Evolutionary conservation across 1,140 invertebrate genomes (phyloP).

Genomic region (Idris sp.): DNA sequence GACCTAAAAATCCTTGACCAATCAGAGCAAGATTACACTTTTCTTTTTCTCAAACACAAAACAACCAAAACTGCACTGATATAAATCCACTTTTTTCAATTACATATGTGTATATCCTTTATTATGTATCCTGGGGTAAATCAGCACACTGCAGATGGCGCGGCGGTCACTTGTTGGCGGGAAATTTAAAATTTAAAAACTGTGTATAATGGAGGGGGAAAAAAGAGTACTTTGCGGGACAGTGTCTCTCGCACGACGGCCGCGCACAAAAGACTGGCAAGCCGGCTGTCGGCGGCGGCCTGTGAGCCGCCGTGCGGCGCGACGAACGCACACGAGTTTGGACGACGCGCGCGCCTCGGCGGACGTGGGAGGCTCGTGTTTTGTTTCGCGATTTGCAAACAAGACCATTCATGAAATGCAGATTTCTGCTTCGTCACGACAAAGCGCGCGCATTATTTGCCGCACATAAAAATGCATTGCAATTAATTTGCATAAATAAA

Average conservation of each 20-base stretch:
- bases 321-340: slow-evolving; percentile 50
- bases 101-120: too few species aligned
- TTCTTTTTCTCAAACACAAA: too few species aligned
- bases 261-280: slow-evolving; percentile 65
- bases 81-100: too few species aligned
- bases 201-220: not conserved
- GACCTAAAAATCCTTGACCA: too few species aligned
- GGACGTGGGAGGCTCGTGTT: slow-evolving; percentile 55
- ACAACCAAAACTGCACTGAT: too few species aligned
- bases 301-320: slow-evolving; percentile 12
- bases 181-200: too few species aligned
- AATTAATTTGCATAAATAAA: too few species aligned
- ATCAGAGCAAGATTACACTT: too few species aligned
- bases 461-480: too few species aligned
- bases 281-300: slow-evolving; percentile 27
- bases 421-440: slow-evolving; percentile 43
- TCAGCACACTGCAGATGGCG: slow-evolving; percentile 17
- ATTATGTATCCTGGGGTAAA: too few species aligned
- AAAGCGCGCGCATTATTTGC: slow-evolving; percentile 36
- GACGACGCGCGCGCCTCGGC: slow-evolving; percentile 40
- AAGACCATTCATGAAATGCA: slow-evolving; percentile 62
- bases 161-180: slow-evolving; percentile 14
- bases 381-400: slow-evolving; percentile 58
- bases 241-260: slow-evolving; percentile 41
- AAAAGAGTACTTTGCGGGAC: slow-evolving; percentile 5